phyloP scores from a whole-genome alignment of 92 coral and sea anemone species.

The Palythoa grandis region DNA sequence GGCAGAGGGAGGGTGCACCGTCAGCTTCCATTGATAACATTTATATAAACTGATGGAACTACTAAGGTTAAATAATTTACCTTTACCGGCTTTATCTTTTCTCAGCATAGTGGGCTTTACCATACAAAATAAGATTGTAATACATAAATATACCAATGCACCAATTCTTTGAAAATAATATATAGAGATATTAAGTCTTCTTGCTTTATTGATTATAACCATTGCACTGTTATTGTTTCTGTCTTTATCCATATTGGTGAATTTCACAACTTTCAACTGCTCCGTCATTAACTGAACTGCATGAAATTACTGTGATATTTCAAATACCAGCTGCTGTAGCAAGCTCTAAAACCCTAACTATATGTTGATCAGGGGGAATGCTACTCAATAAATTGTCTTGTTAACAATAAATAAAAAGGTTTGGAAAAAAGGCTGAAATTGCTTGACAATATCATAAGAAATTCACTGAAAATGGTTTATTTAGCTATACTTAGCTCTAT shows the following conservation, averaged over 20 bases:
- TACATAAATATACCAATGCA: not conserved
- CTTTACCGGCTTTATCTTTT: not conserved
- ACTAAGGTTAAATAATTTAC: too few species aligned
- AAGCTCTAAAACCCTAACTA: not conserved
- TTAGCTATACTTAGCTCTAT: conserved; percentile 43
- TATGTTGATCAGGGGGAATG: too few species aligned
- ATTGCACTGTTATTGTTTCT: not conserved
- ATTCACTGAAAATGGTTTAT: not conserved
- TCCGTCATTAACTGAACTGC: not conserved
- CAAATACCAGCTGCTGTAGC: not conserved
- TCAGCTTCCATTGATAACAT: too few species aligned
- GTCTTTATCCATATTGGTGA: not conserved
- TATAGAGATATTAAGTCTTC: not conserved
- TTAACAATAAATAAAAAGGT: not conserved
- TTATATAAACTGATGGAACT: too few species aligned
- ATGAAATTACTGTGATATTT: not conserved
- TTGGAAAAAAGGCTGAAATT: not conserved
- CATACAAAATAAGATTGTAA: not conserved
- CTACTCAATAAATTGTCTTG: not conserved
- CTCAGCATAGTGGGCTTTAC: not conserved
- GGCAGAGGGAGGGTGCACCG: not conserved
- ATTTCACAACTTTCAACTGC: not conserved
- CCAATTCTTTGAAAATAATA: not conserved
- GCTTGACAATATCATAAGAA: not conserved
- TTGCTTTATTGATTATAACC: not conserved